Evolutionary conservation across 2,113 vertebrate genomes (phyloP).

Genomic region (Turnix velox): DNA sequence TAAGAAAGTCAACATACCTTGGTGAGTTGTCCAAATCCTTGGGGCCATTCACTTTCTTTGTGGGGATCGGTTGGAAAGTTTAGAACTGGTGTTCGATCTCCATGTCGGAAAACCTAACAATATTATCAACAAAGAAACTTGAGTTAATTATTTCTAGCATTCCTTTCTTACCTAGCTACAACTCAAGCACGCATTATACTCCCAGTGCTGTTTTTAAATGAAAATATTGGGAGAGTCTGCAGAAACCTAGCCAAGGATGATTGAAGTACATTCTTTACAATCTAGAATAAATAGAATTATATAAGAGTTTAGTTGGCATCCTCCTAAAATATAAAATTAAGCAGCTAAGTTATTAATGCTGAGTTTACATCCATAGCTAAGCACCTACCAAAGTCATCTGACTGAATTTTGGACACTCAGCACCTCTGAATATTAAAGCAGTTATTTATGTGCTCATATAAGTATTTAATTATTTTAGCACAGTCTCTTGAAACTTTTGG

Average conservation of each 20-base stretch:
- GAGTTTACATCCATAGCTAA: neutral
- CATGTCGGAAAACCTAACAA: slow-evolving; percentile 83
- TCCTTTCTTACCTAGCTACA: neutral
- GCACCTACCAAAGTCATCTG: neutral
- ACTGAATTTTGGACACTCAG: neutral
- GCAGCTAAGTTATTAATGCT: neutral
- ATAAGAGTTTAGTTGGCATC: neutral
- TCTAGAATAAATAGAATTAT: neutral
- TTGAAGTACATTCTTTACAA: neutral
- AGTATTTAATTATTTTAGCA: neutral
- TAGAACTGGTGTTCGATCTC: slow-evolving; percentile 82
- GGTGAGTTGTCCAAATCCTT: slow-evolving; percentile 87
- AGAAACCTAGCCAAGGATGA: neutral
- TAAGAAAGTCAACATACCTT: slow-evolving; percentile 71
- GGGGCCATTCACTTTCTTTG: slow-evolving; percentile 82
- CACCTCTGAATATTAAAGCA: neutral
- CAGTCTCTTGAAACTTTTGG: neutral
- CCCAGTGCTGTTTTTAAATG: neutral
- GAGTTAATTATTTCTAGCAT: neutral
- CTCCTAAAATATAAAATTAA: neutral
- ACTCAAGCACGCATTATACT: neutral
- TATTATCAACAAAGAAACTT: neutral
- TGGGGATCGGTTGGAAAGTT: slow-evolving; percentile 82
- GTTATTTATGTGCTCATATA: neutral
- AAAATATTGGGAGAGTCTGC: neutral